Percentiles rank a stretch among this genome's conserved stretches.
Conservation (phyloP, 1,140 invertebrate genomes). For the Neodiprion virginianus region DNA sequence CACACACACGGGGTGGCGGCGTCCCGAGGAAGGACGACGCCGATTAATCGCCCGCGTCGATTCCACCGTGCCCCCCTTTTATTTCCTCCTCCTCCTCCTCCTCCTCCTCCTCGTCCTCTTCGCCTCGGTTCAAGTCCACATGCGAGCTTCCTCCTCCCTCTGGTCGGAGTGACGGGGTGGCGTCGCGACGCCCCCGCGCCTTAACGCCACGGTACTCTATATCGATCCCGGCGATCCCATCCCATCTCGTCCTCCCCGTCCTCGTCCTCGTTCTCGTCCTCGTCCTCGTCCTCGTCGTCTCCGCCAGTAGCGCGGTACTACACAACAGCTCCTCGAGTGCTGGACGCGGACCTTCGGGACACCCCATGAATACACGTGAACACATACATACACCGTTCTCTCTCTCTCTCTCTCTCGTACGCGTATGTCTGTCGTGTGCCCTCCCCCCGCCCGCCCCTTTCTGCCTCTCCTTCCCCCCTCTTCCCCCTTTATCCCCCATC, state of each 20-base stretch:
- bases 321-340: neutral
- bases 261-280: constrained; percentile 8
- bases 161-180: constrained; percentile 2
- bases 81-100: constrained; percentile 27
- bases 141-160: constrained; percentile 8
- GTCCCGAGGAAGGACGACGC: constrained; percentile 1
- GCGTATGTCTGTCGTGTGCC: neutral
- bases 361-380: constrained; percentile 1
- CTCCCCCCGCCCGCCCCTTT: constrained; percentile 19
- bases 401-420: neutral
- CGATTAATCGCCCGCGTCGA: constrained; percentile 1
- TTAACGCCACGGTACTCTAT: constrained; percentile 21
- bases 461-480: constrained; percentile 13
- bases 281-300: neutral
- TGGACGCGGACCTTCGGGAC: constrained; percentile 10
- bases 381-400: neutral
- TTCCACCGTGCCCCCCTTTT: constrained; percentile 10
- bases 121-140: constrained; percentile 27
- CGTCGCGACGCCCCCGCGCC: constrained; percentile 27
- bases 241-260: neutral
- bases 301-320: neutral
- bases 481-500: constrained; percentile 29
- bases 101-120: constrained; percentile 35
- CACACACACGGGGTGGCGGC: neutral
- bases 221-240: constrained; percentile 1